phyloP scores from a whole-genome alignment of 2,797 vertebrate genomes.

The Micropoecilia bifurca region DNA sequence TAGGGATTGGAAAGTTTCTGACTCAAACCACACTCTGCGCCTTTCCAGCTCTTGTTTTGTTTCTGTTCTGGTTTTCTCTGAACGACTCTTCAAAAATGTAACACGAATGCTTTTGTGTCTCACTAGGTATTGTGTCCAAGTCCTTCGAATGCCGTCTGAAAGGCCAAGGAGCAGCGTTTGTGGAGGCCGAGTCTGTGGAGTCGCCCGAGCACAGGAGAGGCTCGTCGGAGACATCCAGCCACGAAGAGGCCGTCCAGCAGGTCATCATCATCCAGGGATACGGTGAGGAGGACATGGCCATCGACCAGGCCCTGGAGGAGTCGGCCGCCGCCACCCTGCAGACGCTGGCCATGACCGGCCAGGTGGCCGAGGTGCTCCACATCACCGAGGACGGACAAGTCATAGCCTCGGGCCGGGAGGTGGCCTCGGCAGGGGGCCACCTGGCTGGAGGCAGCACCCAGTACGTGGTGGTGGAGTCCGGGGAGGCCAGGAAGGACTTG shows the following conservation, averaged over 20 bases:
- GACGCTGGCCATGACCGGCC: constrained; percentile 93
- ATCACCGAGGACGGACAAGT: constrained; percentile 95
- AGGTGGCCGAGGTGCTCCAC: constrained; percentile 93
- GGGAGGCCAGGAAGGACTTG: constrained; percentile 61
- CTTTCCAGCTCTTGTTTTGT: background rate
- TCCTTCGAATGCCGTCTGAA: constrained; percentile 97
- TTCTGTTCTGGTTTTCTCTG: background rate
- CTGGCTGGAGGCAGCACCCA: constrained; percentile 83
- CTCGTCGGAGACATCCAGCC: constrained; percentile 45
- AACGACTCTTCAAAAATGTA: background rate
- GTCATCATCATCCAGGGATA: constrained; percentile 97
- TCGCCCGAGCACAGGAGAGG: constrained; percentile 49
- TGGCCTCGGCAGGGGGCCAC: constrained; percentile 71
- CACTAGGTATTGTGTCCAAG: constrained; percentile 95
- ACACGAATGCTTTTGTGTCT: constrained; percentile 31
- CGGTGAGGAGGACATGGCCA: constrained; percentile 82
- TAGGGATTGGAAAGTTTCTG: background rate
- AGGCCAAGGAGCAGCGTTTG: constrained; percentile 94
- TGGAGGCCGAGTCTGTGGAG: constrained; percentile 83
- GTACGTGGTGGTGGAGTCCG: constrained; percentile 90
- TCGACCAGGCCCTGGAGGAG: constrained; percentile 91
- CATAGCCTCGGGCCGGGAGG: constrained; percentile 85
- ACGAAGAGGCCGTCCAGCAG: constrained; percentile 88
- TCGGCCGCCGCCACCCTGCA: constrained; percentile 94
- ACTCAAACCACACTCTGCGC: background rate